These are phyloP conservation scores for Scolopax rusticola DNA, from an alignment of 2,797 vertebrate species.

Conservation along the genomic window DNA sequence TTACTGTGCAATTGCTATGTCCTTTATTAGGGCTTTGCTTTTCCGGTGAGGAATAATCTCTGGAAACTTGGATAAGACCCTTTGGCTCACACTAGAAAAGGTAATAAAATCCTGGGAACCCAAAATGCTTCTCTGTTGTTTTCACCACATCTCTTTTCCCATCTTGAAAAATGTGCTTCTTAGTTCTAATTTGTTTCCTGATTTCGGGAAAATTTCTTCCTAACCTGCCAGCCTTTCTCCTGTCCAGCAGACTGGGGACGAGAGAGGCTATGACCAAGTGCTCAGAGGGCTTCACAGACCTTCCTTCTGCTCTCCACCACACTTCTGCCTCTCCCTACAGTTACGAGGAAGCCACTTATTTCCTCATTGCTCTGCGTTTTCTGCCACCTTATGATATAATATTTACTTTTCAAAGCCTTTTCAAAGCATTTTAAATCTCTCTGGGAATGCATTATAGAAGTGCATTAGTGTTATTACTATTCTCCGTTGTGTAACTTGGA, in stretches of 20 bases:
- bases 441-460: constrained; percentile 40
- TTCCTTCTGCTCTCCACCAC: not conserved
- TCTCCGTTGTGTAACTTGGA: constrained; percentile 23
- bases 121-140: constrained; percentile 49
- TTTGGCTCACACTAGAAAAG: constrained; percentile 51
- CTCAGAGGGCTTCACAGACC: not conserved
- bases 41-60: constrained; percentile 56
- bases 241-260: not conserved
- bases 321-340: not conserved
- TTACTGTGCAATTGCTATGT: constrained; percentile 28
- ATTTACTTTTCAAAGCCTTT: constrained; percentile 23
- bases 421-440: constrained; percentile 53
- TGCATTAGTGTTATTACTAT: constrained; percentile 52
- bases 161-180: constrained; percentile 51
- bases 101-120: constrained; percentile 68
- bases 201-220: not conserved
- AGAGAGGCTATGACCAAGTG: not conserved
- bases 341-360: constrained; percentile 1
- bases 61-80: constrained; percentile 71
- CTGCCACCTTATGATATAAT: constrained; percentile 33
- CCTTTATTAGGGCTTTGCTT: constrained; percentile 59
- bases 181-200: constrained; percentile 18
- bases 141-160: constrained; percentile 48
- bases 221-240: constrained; percentile 9
- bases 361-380: not conserved